Evolutionary conservation across 2,888 invertebrate genomes (phyloP).

Genomic region (Eilema sororculum): DNA sequence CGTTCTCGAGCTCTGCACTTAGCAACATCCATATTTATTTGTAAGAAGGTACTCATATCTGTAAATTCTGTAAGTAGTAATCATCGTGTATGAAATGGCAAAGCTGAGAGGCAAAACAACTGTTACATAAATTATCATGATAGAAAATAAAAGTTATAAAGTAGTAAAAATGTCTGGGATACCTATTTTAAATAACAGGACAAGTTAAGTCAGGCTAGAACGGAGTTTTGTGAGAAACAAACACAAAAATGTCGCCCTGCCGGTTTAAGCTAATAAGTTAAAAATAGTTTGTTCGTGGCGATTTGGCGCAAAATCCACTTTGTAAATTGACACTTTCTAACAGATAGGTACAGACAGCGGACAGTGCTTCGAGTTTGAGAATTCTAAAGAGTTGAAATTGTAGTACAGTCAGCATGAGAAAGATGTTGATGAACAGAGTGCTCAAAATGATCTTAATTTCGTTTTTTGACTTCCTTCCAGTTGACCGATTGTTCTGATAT

Average conservation of each 20-base stretch:
- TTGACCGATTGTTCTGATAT: too few species aligned
- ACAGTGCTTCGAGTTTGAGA: neutral
- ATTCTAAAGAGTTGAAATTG: too few species aligned
- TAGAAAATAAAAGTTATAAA: neutral
- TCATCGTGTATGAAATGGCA: neutral
- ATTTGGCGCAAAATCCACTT: constrained; percentile 17
- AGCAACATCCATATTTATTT: too few species aligned
- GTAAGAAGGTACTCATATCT: too few species aligned
- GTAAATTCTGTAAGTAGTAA: too few species aligned
- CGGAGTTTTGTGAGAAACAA: neutral
- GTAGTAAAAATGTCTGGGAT: neutral
- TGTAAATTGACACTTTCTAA: constrained; percentile 1
- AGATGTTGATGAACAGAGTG: too few species aligned
- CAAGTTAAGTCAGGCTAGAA: neutral
- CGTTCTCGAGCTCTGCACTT: too few species aligned
- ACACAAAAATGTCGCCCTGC: neutral
- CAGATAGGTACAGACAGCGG: neutral
- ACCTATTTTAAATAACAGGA: neutral
- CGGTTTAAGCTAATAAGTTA: constrained; percentile 11
- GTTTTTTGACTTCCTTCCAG: too few species aligned
- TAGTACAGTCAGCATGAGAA: too few species aligned
- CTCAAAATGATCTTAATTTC: too few species aligned
- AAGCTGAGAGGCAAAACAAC: neutral
- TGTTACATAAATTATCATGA: neutral
- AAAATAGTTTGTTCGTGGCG: constrained; percentile 9